These are phyloP conservation scores for Cranoglanis bouderius DNA, from an alignment of 2,113 vertebrate genomes.

Conservation along the genomic window DNA sequence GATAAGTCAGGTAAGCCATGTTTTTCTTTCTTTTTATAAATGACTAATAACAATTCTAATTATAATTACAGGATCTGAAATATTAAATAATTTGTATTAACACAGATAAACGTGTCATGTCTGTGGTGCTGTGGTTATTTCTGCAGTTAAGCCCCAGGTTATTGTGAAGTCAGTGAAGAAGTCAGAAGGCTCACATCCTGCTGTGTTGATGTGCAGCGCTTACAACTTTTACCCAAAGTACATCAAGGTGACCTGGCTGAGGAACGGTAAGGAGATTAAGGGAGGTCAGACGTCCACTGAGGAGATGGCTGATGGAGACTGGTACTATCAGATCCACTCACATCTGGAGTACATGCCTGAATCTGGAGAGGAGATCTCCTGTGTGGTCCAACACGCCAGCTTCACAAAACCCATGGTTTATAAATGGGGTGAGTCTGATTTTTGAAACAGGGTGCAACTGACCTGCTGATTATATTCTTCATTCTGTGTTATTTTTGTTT, in stretches of 20 bases:
- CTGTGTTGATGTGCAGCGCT: constrained; percentile 56
- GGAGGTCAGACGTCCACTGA: too few species aligned
- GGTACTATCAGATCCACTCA: too few species aligned
- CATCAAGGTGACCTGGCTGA: constrained; percentile 58
- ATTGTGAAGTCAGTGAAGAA: constrained; percentile 8
- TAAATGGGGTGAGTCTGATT: constrained; percentile 50
- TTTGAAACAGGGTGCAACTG: not conserved
- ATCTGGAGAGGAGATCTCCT: constrained; percentile 60
- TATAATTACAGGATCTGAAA: not conserved
- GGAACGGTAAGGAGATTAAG: too few species aligned
- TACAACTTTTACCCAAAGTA: constrained; percentile 54
- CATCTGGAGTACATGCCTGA: too few species aligned
- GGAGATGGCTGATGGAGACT: too few species aligned
- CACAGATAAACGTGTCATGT: not conserved
- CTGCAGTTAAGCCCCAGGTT: constrained; percentile 50
- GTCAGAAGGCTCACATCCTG: constrained; percentile 28
- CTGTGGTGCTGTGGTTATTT: not conserved
- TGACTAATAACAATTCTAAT: not conserved
- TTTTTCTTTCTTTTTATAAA: not conserved
- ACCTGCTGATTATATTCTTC: not conserved
- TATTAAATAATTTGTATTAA: not conserved
- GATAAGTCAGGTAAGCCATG: constrained; percentile 23
- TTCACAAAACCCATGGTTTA: constrained; percentile 22
- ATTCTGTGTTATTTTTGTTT: not conserved
- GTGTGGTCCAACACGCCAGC: constrained; percentile 58